Evolutionary conservation across 2,797 vertebrate species (phyloP).

Genomic region (Platyrinchus mystaceus): DNA sequence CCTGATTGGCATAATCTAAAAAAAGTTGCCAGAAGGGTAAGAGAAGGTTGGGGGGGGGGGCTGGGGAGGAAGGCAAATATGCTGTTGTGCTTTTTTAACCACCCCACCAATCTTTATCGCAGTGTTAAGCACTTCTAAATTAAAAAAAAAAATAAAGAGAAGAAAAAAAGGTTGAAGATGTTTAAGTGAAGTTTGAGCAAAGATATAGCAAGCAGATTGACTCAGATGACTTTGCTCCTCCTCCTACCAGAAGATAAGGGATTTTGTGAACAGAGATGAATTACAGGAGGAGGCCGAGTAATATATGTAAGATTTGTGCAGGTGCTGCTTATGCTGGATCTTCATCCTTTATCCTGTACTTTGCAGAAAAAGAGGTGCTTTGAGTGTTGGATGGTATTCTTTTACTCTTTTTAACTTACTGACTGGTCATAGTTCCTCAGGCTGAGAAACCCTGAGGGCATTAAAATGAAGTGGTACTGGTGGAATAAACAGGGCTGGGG

Average conservation of each 20-base stretch:
- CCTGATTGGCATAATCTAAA: background rate
- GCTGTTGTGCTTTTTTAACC: background rate
- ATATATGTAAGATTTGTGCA: background rate
- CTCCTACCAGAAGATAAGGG: background rate
- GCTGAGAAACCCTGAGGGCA: background rate
- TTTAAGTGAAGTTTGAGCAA: background rate
- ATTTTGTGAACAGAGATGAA: background rate
- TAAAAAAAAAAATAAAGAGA: background rate
- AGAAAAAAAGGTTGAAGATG: background rate
- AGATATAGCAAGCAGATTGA: background rate
- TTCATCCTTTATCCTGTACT: background rate
- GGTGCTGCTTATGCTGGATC: background rate
- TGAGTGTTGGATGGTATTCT: background rate
- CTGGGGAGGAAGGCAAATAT: background rate
- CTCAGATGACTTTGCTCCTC: background rate
- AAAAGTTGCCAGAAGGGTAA: background rate
- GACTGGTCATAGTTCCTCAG: background rate
- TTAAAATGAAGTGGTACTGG: background rate
- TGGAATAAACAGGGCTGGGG: accelerated
- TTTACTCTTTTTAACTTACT: background rate
- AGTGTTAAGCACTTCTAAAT: background rate
- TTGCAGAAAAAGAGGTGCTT: background rate
- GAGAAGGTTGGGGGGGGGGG: background rate
- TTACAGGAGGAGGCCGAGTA: background rate
- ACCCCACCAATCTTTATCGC: background rate